Percentiles rank a stretch among this genome's conserved stretches.
Evolutionary conservation across 2,113 vertebrate species (phyloP).

Genomic region (Motacilla tschutschensis): DNA sequence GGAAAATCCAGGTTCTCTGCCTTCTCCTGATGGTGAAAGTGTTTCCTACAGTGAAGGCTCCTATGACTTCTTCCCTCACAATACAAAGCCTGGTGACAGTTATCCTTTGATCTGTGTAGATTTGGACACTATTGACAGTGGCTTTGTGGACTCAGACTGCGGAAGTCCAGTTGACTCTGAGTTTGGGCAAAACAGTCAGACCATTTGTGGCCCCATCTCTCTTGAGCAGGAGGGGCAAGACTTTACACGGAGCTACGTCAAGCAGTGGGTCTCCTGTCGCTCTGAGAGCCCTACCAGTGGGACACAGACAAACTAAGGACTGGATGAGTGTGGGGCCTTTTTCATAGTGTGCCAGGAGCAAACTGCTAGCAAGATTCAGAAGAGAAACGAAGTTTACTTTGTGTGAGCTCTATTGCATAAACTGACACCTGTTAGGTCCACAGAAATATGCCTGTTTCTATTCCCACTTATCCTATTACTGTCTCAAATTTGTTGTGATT

Average conservation of each 20-base stretch:
- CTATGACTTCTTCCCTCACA: constrained; percentile 67
- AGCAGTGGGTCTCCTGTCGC: constrained; percentile 83
- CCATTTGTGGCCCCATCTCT: background rate
- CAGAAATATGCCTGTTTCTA: background rate
- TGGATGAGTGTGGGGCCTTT: background rate
- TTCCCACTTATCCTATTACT: background rate
- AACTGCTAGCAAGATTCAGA: background rate
- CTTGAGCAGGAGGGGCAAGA: constrained; percentile 38
- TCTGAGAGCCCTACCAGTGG: background rate
- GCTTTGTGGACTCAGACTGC: constrained; percentile 86
- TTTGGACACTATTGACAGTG: constrained; percentile 93
- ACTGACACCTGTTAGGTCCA: background rate
- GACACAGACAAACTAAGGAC: constrained; percentile 14
- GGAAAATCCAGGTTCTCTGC: constrained; percentile 20
- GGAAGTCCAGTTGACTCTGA: constrained; percentile 82
- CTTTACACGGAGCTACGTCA: constrained; percentile 85
- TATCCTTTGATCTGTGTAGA: constrained; percentile 81
- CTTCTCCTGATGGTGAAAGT: constrained; percentile 69
- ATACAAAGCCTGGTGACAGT: constrained; percentile 61
- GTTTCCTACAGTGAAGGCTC: constrained; percentile 67
- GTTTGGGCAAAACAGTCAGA: constrained; percentile 59
- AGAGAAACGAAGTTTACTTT: background rate
- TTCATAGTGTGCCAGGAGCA: background rate
- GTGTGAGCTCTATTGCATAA: background rate
- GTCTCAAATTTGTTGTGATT: background rate